Evolutionary conservation across 2,113 vertebrate genomes (phyloP).

Genomic region (Heliornis fulica): DNA sequence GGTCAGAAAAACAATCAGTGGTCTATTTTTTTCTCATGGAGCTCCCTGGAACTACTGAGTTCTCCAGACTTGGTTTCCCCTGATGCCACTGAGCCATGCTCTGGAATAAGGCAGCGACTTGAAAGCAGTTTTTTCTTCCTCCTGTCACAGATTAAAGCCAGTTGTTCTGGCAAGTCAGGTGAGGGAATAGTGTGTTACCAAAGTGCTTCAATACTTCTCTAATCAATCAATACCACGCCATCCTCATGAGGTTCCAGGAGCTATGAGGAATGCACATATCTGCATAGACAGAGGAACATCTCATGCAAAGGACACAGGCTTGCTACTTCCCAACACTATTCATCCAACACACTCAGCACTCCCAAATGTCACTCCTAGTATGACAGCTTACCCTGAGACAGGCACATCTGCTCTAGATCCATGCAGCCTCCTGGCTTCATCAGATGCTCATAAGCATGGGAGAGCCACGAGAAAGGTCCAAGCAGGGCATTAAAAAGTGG

Average conservation of each 20-base stretch:
- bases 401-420: neutral
- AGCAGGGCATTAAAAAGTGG: neutral
- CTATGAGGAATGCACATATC: neutral
- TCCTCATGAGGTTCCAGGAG: neutral
- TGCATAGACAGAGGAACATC: neutral
- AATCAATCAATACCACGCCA: neutral
- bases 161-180: neutral
- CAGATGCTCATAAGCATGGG: neutral
- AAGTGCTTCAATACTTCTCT: neutral
- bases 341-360: neutral
- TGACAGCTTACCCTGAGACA: neutral
- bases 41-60: neutral
- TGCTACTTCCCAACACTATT: neutral
- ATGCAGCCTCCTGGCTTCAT: neutral
- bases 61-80: neutral
- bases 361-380: neutral
- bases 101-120: neutral
- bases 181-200: neutral
- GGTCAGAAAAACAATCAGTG: neutral
- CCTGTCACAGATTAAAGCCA: neutral
- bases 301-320: neutral
- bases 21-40: neutral
- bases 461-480: neutral
- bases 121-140: neutral
- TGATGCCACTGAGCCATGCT: neutral